Percentiles rank a stretch among this genome's conserved stretches.
Evolutionary conservation across 2,113 vertebrate genomes (phyloP).

Genomic region (Capra hircus): DNA sequence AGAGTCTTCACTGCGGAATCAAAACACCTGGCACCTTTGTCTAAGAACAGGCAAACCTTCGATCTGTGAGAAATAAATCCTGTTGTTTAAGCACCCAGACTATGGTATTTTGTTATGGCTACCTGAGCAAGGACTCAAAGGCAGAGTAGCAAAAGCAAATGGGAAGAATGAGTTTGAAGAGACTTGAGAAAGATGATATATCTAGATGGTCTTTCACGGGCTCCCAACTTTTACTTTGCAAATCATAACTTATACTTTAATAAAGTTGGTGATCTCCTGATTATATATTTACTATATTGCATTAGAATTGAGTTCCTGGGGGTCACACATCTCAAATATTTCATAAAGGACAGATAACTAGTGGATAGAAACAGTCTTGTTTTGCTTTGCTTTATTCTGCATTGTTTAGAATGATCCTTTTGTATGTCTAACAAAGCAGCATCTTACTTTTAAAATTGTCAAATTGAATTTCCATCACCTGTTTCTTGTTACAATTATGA

Average conservation of each 20-base stretch:
- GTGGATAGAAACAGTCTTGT: background rate
- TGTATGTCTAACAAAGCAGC: background rate
- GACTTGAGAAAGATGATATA: background rate
- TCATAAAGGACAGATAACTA: background rate
- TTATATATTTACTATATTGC: constrained; percentile 46
- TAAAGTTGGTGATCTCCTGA: background rate
- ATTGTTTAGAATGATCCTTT: background rate
- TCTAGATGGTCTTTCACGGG: background rate
- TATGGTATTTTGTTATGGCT: background rate
- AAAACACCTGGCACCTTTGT: background rate
- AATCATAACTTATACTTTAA: constrained; percentile 58
- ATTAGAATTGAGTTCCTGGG: constrained; percentile 39
- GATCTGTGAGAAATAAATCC: background rate
- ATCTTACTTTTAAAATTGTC: background rate
- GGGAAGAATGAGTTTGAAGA: background rate
- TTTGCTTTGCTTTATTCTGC: background rate
- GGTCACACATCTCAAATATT: constrained; percentile 40
- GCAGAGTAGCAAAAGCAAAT: background rate
- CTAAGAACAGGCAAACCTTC: background rate
- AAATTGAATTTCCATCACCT: background rate
- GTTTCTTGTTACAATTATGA: background rate
- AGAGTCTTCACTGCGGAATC: background rate
- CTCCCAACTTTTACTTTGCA: constrained; percentile 29
- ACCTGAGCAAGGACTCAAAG: background rate
- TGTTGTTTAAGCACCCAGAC: background rate